Evolutionary conservation across 2,797 vertebrate species (phyloP), one percentile per base, ranked within the genome.

Genomic region (Lindbergichthys nudifrons): DNA sequence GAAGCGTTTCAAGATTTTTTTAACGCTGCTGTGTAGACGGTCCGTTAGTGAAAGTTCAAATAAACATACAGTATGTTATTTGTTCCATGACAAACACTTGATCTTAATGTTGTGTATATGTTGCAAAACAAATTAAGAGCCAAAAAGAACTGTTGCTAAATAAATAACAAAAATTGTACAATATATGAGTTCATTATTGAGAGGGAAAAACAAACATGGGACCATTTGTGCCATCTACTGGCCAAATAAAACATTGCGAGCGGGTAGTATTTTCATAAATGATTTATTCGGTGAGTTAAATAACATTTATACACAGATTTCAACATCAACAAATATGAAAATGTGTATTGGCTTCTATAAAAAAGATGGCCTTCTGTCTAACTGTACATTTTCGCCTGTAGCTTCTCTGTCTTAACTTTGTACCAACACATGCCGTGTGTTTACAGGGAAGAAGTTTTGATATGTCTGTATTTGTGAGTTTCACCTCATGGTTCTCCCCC

Each of bases 151-250:
- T 0, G 26, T 26, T 26, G 26, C 26, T 26, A 26, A 26, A 26
- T 1, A 5, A 26, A 26, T 26, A 5, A 26, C 26, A 26, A 26
- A 26, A 26, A 26, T 26, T 4, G 26, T 26, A 26, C 26, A 26
- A 26, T 26, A 26, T 26, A 26, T 5, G 26, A 26, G 26, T 26
- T 26, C 26, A 26, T 26, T 26, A 26, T 26, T 26, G 26, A 26
- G 26, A 26, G 26, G 26, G 26, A 26, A 26, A 26, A 26, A 26
- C 26, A 5, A 36, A 54, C n/a, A 54, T 3, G 6, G 5, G 39
- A 14, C 26, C 3, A 52, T 60, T 70, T 84, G 50, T 75, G 68
- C 80, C 87, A 85, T 71, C 86, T 87, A 64, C 76, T 91, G 89
- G 69, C 21, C 43, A 74, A 59, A 65, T 13, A 6, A 21, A 43